Evolutionary conservation across 92 coral and sea anemone species (phyloP), one percentile per base, ranked within the genome.

Genomic region (Pocillopora meandrina): DNA sequence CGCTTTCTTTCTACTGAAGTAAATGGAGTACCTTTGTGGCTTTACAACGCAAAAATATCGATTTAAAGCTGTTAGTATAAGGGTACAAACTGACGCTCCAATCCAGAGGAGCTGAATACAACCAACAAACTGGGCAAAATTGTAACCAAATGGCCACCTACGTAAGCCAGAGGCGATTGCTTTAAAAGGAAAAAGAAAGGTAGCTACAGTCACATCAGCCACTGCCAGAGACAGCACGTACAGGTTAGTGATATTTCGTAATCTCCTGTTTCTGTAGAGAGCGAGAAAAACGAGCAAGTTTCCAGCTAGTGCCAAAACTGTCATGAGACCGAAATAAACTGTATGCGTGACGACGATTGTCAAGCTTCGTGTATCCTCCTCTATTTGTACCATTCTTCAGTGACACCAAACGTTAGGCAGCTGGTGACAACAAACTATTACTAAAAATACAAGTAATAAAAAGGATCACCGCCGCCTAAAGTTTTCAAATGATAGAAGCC

Each of bases 211-310:
- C 42, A 71, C 17, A 19, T 71, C 75, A 71, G 57, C 47, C 20
- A 70, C 56, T 70, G 55, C 74, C 15, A 70, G 74, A 70, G 74
- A 33, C 74, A 70, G 9, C 56, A 31, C 74, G 49, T 70, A 70
- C 21, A 33, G 16, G 13, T 70, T 70, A 18, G 56, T 70, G 33
- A 70, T 33, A 16, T 1, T 33, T 2, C 74, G 55, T 70, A 31
- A 26, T 33, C 52, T 70, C 20, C 52, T 70, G 49, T 70, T 70
- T 70, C 74, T 42, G 74, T 70, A 33, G 52, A 33, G 21, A 12
- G 74, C 74, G 49, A 70, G 56, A 42, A 42, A 70, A 70, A 70
- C 56, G 74, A 70, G 55, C 11, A 52, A 6, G 56, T 33, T 70
- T 42, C 74, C 56, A 3, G 74, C 6, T 15, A 33, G 47, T 69